Percentiles rank a stretch among this genome's conserved stretches.
These are phyloP conservation scores for Nemurella pictetii DNA, from an alignment of 2,888 invertebrate species.

Conservation along the genomic window DNA sequence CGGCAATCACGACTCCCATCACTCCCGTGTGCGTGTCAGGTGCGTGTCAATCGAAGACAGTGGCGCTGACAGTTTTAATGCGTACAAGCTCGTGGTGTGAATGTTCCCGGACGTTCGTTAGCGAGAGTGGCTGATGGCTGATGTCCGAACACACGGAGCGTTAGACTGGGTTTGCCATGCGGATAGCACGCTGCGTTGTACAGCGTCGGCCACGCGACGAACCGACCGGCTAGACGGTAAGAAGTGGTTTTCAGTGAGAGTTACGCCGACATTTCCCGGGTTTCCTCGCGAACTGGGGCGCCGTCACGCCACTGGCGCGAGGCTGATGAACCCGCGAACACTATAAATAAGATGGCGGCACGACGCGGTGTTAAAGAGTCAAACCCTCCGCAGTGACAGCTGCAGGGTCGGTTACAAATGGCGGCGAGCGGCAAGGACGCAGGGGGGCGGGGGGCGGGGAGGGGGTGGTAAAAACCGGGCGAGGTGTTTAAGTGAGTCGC, in stretches of 20 bases:
- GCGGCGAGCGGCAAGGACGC: not conserved
- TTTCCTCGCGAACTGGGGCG: no score
- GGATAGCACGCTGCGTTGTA: no score
- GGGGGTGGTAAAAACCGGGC: not conserved
- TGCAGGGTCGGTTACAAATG: not conserved
- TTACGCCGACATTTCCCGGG: no score
- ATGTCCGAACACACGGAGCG: no score
- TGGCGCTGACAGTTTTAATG: no score
- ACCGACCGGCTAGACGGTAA: no score
- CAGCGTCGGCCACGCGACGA: no score
- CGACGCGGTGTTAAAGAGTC: not conserved
- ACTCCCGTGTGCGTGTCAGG: not conserved
- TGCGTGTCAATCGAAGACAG: not conserved
- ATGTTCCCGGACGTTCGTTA: no score
- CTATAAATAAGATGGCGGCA: not conserved
- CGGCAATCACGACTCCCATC: not conserved
- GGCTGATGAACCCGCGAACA: not conserved
- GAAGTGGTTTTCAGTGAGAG: no score
- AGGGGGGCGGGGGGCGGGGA: not conserved
- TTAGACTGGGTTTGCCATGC: no score
- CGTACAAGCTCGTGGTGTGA: no score
- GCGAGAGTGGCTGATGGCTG: no score
- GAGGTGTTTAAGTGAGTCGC: not conserved
- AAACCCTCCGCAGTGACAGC: not conserved
- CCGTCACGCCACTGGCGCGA: not conserved